A percentile compares a stretch with the other conserved stretches of the same genome.
phyloP scores from a whole-genome alignment of 1,140 invertebrate species.

The Aphaenogaster ashmeadi region DNA sequence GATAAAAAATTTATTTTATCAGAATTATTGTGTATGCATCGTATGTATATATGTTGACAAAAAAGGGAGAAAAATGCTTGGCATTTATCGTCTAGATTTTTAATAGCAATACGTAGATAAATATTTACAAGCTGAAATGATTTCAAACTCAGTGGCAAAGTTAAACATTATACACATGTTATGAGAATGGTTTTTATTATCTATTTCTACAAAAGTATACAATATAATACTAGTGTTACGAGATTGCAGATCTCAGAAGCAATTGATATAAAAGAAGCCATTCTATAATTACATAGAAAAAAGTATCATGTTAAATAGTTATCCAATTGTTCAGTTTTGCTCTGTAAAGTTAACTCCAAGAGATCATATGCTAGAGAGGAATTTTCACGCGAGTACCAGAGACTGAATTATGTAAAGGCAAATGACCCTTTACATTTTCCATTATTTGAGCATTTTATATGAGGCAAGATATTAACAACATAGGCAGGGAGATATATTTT shows the following conservation, averaged over 20 bases:
- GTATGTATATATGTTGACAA: constrained; percentile 34
- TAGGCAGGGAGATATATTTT: constrained; percentile 74
- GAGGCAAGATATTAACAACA: constrained; percentile 49
- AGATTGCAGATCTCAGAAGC: constrained; percentile 47
- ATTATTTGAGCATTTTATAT: constrained; percentile 76
- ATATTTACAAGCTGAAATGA: constrained; percentile 45
- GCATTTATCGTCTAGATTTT: constrained; percentile 28
- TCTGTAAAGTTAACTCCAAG: constrained; percentile 57
- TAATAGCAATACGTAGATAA: constrained; percentile 25
- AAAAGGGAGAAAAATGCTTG: neutral
- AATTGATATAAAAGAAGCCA: constrained; percentile 63
- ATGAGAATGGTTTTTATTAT: constrained; percentile 67
- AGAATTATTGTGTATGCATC: constrained; percentile 49
- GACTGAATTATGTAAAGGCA: constrained; percentile 73
- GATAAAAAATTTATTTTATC: constrained; percentile 11
- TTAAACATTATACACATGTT: constrained; percentile 53
- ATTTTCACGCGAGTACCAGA: constrained; percentile 68
- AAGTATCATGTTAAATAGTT: constrained; percentile 33
- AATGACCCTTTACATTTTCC: constrained; percentile 71
- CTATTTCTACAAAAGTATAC: constrained; percentile 45
- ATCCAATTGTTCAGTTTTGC: constrained; percentile 55
- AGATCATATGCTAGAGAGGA: constrained; percentile 33
- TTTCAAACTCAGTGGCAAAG: constrained; percentile 71
- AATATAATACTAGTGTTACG: constrained; percentile 51
- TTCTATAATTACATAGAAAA: constrained; percentile 28